Conservation (phyloP, 2,888 invertebrate species). For the Neoscelio sp. region DNA sequence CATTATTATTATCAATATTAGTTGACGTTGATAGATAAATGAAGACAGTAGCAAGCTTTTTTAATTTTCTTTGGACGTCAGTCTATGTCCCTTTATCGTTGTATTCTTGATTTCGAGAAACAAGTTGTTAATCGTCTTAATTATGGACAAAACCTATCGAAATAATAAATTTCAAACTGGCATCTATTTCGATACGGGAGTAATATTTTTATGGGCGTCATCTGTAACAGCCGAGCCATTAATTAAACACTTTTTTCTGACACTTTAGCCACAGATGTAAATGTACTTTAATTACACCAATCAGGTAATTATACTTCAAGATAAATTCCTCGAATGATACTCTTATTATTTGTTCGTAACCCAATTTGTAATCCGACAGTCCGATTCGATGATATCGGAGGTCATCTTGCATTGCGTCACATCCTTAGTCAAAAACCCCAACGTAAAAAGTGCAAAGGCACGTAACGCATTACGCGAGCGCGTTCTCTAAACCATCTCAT, state of each 20-base stretch:
- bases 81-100: slow-evolving; percentile 34
- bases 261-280: slow-evolving; percentile 21
- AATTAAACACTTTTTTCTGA: slow-evolving; percentile 53
- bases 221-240: slow-evolving; percentile 47
- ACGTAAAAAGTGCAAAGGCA: slow-evolving; percentile 23
- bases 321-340: slow-evolving; percentile 32
- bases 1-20: slow-evolving; percentile 65
- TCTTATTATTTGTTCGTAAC: slow-evolving; percentile 19
- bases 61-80: slow-evolving; percentile 41
- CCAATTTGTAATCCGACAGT: not conserved
- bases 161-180: slow-evolving; percentile 52
- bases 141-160: slow-evolving; percentile 53
- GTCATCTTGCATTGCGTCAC: too few relatives aligned
- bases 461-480: slow-evolving; percentile 25
- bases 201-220: slow-evolving; percentile 54
- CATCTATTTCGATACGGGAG: slow-evolving; percentile 52
- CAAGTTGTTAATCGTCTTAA: slow-evolving; percentile 56
- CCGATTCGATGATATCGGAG: too few relatives aligned
- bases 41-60: slow-evolving; percentile 66
- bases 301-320: slow-evolving; percentile 45
- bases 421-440: not conserved
- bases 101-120: slow-evolving; percentile 32
- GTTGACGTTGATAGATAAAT: slow-evolving; percentile 68
- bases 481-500: slow-evolving; percentile 54
- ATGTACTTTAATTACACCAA: slow-evolving; percentile 51